Base-by-base conservation (phyloP, 2,888 invertebrate species). In the Chorisops tibialis region DNA sequence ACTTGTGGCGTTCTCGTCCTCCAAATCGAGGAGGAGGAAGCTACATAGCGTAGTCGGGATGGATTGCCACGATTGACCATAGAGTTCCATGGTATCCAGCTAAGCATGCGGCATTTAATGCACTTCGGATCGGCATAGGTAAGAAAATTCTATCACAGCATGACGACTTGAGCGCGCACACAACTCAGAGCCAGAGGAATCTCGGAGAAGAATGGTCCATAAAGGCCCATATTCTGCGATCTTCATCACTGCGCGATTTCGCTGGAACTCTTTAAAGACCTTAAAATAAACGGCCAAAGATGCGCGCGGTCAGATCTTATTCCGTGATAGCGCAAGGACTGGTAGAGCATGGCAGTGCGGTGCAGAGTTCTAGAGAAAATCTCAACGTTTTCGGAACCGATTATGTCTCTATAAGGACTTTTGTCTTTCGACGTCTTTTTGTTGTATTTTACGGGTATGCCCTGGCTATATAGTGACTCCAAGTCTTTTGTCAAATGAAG, bases 321-420 rank as follows among this genome's bases (percentile, higher is more conserved):
- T 45, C 56, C 56, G 16, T 30, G 52, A 52, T 52, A 52, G 18
- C 11, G 16, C 38, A 52, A 52, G 52, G 52, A 52, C 37, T 21
- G 52, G 21, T n/a, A 38, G 18, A 39, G 37, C 16, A 30, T 30
- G 14, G 30, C 30, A 45, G 43, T 30, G 3, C 30, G 30, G 30
- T 30, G 30, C 19, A 14, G 45, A 56, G 43, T 56, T 56, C 56
- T 45, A 24, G 14, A 30, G 56, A 56, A 56, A 56, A 35, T 50
- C 38, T 38, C 7, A 38, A 19, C 39, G 52, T 52, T 52, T 52
- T 52, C 52, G 52, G 37, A 37, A 21, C 21, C 14, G 30, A 30
- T 56, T 56, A 56, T 43, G 56, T 56, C 56, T 56, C 21, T 45
- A 56, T 56, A 56, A 56, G 56, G 56, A 56, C 56, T 45, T 56